A percentile compares a stretch with the other conserved stretches of the same genome.
Evolutionary conservation across 2,113 vertebrate species (phyloP).

Genomic region (Hemiscyllium ocellatum): DNA sequence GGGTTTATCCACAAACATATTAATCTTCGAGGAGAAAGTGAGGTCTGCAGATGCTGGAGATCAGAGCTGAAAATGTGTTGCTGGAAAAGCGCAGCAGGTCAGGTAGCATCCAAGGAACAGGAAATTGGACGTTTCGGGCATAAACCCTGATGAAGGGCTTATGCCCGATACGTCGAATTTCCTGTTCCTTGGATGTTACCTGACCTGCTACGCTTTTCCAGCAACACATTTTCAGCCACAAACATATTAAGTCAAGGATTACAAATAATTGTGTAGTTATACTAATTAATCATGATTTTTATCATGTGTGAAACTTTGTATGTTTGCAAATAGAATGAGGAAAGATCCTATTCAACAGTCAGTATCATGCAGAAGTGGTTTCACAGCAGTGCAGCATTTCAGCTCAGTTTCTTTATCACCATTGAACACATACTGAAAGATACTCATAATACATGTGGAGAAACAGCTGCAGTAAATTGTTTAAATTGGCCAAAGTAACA

Average conservation of each 20-base stretch:
- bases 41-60: too few species aligned
- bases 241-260: background rate
- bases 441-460: conserved; percentile 12
- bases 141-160: too few species aligned
- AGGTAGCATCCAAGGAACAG: too few species aligned
- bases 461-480: background rate
- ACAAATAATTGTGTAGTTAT: background rate
- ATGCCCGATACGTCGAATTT: too few species aligned
- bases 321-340: background rate
- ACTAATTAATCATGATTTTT: background rate
- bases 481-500: background rate
- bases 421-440: background rate
- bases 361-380: background rate
- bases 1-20: background rate
- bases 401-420: too few species aligned
- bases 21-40: too few species aligned
- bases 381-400: background rate
- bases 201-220: too few species aligned
- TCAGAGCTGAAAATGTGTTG: too few species aligned
- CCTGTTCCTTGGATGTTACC: too few species aligned
- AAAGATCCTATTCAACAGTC: background rate
- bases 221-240: too few species aligned
- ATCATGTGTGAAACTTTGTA: background rate
- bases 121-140: too few species aligned
- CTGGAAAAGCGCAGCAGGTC: too few species aligned